Base-by-base conservation (phyloP, 2,113 vertebrate genomes). In the Bujurquina vittata region DNA sequence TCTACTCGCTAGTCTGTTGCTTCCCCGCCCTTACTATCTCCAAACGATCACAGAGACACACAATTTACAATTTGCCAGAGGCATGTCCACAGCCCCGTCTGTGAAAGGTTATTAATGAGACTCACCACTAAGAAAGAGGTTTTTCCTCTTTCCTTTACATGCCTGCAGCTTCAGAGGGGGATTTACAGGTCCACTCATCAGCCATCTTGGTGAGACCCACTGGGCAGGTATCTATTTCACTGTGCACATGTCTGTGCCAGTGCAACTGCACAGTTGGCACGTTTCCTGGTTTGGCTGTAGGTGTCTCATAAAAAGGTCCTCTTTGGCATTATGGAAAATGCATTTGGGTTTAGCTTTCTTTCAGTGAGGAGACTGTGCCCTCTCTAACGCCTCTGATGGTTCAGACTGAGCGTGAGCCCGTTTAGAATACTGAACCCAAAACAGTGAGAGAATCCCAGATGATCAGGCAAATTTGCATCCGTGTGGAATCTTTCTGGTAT, bases 21-120 rank as follows among this genome's bases (percentile, higher is more conserved):
- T 8, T 17, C 84, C 52, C 87, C 84, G 23, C 86, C 91, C 80
- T 29, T 11, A 3, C n/a, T 83, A 69, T 86, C 75, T 20, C 59
- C 35, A 37, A 37, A n/a, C 12, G 23, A 20, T 26, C 65, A 49
- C 65, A 69, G 65, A 52, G 43, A 1, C 43, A 55, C 20, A 22
- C 46, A 55, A 22, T 55, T 7, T 12, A 12, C 23, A 4, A 6
- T n/a, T n/a, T n/a, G 31, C 33, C 60, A n/a, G 6, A 40, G 61
- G 20, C 6, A 3, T 15, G 22, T 10, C 56, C 56, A 26, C 23
- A 23, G 5, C 23, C 56, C 22, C 23, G 4, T 57, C 22, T 57
- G 11, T 57, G 10, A 7, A 40, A 22, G 65, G 26, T 10, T 14
- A 20, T 8, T n/a, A n/a, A n/a, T 55, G 43, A 72, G 46, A 52